phyloP scores from a whole-genome alignment of 2,888 invertebrate species.

The Drosophila phalerata region DNA sequence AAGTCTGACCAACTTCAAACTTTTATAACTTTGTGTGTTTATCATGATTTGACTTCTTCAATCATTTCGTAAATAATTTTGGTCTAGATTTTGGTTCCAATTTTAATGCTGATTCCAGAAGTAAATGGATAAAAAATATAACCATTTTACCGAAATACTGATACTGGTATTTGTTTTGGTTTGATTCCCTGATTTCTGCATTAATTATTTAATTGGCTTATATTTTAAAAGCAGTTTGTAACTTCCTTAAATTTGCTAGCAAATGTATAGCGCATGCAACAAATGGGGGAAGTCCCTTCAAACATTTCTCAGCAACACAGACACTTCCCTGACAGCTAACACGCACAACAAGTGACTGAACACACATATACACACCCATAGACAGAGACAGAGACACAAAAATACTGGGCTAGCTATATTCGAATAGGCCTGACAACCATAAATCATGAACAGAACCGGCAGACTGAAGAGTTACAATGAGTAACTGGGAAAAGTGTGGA shows the following conservation, averaged over 20 bases:
- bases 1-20: no score
- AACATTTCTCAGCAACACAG: conserved; percentile 31
- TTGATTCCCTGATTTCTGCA: no score
- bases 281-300: conserved; percentile 30
- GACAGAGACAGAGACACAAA: conserved; percentile 33
- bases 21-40: no score
- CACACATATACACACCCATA: conserved; percentile 10
- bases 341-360: conserved; percentile 42
- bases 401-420: conserved; percentile 41
- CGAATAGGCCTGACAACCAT: conserved; percentile 39
- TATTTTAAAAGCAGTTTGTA: background rate
- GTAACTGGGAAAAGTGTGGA: background rate
- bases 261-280: conserved; percentile 24
- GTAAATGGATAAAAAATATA: no score
- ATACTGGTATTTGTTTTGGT: no score
- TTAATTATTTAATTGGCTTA: no score
- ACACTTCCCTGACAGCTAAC: conserved; percentile 39
- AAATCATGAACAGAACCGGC: conserved; percentile 34
- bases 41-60: no score
- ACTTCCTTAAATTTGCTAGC: background rate
- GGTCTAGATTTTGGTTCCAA: no score
- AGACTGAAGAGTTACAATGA: conserved; percentile 12
- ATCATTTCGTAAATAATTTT: no score
- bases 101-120: no score
- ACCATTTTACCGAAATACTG: no score